Base-by-base conservation (phyloP, 2,888 invertebrate species). In the Conistra vaccinii region DNA sequence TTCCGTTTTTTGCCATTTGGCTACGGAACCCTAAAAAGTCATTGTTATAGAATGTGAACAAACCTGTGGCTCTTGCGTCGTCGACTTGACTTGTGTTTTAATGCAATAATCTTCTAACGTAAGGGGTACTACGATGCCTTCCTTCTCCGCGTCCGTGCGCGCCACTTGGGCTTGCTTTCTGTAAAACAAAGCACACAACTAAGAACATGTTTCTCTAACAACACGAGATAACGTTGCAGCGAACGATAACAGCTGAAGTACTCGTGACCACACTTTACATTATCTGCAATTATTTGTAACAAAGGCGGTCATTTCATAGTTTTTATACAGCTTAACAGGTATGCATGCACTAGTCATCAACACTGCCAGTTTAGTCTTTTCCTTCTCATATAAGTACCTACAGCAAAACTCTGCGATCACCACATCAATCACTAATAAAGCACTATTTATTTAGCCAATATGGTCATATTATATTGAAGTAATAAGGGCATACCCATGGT, bases 81-180 rank as follows among this genome's bases (percentile, higher is more conserved):
- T 97, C 20, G 98, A 98, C 96, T 98, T 98, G 87, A 98, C 98
- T 94, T 98, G 98, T 63, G 99, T 98, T 94, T 99, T 99, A 92
- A 99, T 98, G 96, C 99, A 99, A 96, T 99, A 99, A 94, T 99
- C 99, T 97, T 99, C 99, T 92, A 99, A 97, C 4, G 99, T 99
- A 89, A 98, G 97, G 20, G 99, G 99, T 89, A 99, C 99, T 72
- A 98, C 98, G 84, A 99, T 99, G 85, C 99, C 99, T 95, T 99
- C 99, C 85, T 98, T 98, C 93, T 99, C 99, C 0, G 99, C 99
- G 86, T 99, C 99, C 69, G 98, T 97, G 91, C 99, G 98, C 51
- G 99, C 99, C 35, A 98, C 98, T 93, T 98, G 98, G 26, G 99
- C 99, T 97, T 99, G 99, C 96, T 99, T 99, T 92, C 99, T 99